Base-by-base conservation (phyloP, 2,113 vertebrate species). In the Cichladusa arquata region DNA sequence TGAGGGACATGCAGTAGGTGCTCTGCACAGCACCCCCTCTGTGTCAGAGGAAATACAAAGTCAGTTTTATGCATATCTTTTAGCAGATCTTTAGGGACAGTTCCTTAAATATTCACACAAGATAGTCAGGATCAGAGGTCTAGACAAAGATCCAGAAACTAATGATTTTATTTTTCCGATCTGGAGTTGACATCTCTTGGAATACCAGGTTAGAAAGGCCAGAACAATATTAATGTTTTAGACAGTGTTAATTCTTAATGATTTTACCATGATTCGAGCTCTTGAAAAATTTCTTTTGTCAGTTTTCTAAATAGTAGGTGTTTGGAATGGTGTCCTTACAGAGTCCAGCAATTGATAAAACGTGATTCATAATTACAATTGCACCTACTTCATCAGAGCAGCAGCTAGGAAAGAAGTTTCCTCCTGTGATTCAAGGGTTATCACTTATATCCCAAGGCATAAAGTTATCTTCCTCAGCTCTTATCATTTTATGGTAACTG, bases 21-120 rank as follows among this genome's bases (percentile, higher is more conserved):
- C 3, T 24, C 9, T 44, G 33, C 19, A 25, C 2, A 29, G 9
- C 31, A 40, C 1, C 2, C 1, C 1, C 5, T 33, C 23, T 24
- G 0, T 19, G 8, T 33, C 26, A 73, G 22, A 31, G 19, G 18
- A 60, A 66, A 58, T 34, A 18, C 10, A 51, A 28, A 47, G 4
- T 16, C 9, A 54, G 5, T 14, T 40, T 74, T 50, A 40, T 3
- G 2, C 2, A 7, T 26, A 19, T 4, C 28, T 86, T 58, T 83
- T 12, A 81, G 14, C 45, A 44, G 40, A 23, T 58, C 3, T 40
- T 76, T 14, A 40, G 9, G 17, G 31, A 33, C 2, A 40, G 3
- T 34, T 73, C 36, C 44, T 62, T 42, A 17, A 73, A 34, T 62
- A 50, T 12, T 57, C 47, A 88, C 6, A 15, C 2, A 58, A 56